phyloP scores from a whole-genome alignment of 1,140 invertebrate species.

The Pemphigus obesinymphae region DNA sequence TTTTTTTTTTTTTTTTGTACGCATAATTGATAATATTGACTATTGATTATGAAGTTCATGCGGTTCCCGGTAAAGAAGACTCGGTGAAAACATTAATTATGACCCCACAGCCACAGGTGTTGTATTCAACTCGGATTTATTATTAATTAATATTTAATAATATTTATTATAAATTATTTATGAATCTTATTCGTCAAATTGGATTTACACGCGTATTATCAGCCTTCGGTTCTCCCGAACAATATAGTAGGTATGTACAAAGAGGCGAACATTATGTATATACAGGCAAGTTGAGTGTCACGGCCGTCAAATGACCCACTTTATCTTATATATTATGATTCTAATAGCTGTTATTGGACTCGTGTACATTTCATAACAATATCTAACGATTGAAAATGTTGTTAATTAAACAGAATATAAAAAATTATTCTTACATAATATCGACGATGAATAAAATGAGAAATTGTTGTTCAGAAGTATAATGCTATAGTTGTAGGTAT shows the following conservation, averaged over 20 bases:
- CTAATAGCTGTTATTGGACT: background rate
- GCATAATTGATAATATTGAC: too few relatives aligned
- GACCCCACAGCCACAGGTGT: background rate
- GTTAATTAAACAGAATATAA: background rate
- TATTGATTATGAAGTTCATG: too few relatives aligned
- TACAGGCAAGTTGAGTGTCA: conserved; percentile 11
- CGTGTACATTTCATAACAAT: background rate
- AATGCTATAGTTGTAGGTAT: too few relatives aligned
- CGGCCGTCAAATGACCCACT: background rate
- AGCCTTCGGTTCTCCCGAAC: background rate
- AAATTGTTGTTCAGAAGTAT: too few relatives aligned
- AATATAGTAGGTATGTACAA: background rate
- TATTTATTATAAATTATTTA: background rate
- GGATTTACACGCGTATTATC: too few relatives aligned
- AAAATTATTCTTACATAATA: background rate
- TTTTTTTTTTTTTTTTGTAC: too few relatives aligned
- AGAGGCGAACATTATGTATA: background rate
- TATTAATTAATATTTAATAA: background rate
- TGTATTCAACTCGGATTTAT: background rate
- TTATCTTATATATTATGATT: background rate
- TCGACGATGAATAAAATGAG: background rate
- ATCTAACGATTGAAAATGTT: background rate
- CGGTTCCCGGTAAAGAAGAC: background rate
- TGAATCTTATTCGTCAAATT: background rate
- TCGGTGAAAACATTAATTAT: background rate